Evolutionary conservation across 1,140 invertebrate species (phyloP).

Genomic region (Cheumatopsyche charites): DNA sequence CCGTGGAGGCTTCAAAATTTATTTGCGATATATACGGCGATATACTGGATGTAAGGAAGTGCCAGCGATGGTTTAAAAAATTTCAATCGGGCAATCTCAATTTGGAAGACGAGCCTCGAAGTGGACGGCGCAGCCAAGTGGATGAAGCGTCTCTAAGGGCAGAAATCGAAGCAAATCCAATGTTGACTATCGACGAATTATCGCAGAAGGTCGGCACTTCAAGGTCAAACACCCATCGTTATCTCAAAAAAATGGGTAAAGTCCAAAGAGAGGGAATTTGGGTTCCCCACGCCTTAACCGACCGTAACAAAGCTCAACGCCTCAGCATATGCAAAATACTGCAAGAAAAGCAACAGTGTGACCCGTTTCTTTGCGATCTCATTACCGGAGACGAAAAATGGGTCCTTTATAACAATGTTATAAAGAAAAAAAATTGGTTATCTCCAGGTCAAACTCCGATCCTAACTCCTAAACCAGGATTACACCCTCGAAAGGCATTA

Average conservation of each 20-base stretch:
- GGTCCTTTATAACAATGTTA: background rate
- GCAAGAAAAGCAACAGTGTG: background rate
- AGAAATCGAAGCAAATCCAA: background rate
- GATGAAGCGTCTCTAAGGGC: background rate
- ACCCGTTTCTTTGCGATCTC: background rate
- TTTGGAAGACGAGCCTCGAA: background rate
- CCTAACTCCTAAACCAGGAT: background rate
- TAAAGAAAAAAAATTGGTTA: background rate
- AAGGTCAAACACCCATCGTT: background rate
- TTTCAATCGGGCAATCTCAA: background rate
- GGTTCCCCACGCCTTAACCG: background rate
- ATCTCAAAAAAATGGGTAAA: background rate
- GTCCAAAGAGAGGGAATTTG: constrained; percentile 34
- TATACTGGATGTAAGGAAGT: background rate
- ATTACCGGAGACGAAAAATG: constrained; percentile 1
- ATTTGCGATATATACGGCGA: background rate
- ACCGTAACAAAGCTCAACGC: background rate
- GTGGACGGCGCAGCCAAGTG: background rate
- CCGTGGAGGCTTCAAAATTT: background rate
- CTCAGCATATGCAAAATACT: background rate
- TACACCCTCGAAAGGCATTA: background rate
- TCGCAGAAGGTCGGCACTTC: background rate
- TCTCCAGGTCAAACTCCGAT: too few species aligned
- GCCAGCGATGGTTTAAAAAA: background rate
- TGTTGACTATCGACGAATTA: background rate